These are phyloP conservation scores for Drepana arcuata DNA, from an alignment of 1,140 invertebrate species.

Conservation along the genomic window DNA sequence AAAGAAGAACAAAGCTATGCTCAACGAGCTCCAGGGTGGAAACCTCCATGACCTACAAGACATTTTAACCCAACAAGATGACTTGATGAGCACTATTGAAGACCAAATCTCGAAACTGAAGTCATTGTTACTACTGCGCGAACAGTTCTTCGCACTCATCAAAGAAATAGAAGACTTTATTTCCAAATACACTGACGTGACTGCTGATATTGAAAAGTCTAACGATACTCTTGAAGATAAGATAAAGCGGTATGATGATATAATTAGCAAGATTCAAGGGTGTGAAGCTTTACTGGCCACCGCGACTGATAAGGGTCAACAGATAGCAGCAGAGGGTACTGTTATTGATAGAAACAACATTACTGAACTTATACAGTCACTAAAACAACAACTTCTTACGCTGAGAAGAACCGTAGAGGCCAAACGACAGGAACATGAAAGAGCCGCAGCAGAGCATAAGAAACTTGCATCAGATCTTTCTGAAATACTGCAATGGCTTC, in stretches of 20 bases:
- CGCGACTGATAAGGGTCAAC: constrained; percentile 92
- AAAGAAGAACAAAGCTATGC: constrained; percentile 84
- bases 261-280: constrained; percentile 87
- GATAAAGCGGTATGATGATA: constrained; percentile 89
- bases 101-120: constrained; percentile 86
- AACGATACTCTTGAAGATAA: constrained; percentile 87
- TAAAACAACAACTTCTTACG: constrained; percentile 88
- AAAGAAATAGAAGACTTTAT: constrained; percentile 91
- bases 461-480: constrained; percentile 86
- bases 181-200: constrained; percentile 88
- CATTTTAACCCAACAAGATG: constrained; percentile 86
- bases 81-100: constrained; percentile 86
- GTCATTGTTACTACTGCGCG: constrained; percentile 83
- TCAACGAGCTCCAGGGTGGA: constrained; percentile 83
- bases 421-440: constrained; percentile 88
- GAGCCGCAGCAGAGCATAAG: constrained; percentile 88
- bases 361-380: constrained; percentile 87
- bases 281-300: constrained; percentile 89
- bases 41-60: constrained; percentile 84
- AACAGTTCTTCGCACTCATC: constrained; percentile 89
- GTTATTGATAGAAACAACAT: constrained; percentile 89
- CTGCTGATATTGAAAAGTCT: constrained; percentile 87
- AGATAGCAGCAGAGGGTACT: constrained; percentile 90
- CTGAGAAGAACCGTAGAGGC: constrained; percentile 87
- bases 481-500: constrained; percentile 86